A percentile compares a stretch with the other conserved stretches of the same genome.
phyloP scores from a whole-genome alignment of 2,113 vertebrate species.

The Maylandia zebra region DNA sequence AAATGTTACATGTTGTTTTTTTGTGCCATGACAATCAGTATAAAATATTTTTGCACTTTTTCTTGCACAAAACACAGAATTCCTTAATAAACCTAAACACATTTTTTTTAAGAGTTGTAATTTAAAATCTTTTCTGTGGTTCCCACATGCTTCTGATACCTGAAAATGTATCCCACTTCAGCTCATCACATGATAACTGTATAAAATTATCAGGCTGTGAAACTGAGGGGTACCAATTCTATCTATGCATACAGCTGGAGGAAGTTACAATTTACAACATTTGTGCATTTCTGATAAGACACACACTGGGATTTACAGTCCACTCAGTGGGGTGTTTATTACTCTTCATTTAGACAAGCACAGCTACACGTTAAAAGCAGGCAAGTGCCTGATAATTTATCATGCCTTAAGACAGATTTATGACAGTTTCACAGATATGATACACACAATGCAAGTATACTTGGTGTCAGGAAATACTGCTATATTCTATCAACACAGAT shows the following conservation, averaged over 20 bases:
- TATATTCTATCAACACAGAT: neutral
- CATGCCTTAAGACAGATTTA: conserved; percentile 21
- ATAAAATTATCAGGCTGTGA: neutral
- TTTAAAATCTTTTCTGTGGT: neutral
- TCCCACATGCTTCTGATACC: neutral
- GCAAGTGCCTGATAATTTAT: neutral
- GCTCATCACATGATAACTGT: neutral
- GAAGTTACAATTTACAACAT: neutral
- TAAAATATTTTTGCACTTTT: conserved; percentile 6
- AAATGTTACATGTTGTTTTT: neutral
- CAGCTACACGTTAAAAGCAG: conserved; percentile 30
- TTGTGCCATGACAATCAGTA: neutral
- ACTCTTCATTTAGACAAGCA: conserved; percentile 38
- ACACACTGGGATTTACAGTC: neutral
- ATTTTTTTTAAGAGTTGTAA: neutral
- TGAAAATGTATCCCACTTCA: neutral
- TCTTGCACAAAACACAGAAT: neutral
- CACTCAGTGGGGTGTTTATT: conserved; percentile 50
- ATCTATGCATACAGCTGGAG: rapidly evolving
- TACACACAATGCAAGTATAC: neutral
- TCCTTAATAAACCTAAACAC: neutral
- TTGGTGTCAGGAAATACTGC: neutral
- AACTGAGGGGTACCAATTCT: neutral
- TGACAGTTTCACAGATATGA: conserved; percentile 19
- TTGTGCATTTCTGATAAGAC: neutral